phyloP scores from a whole-genome alignment of 2,888 invertebrate species.

The Leptopilina myrica region DNA sequence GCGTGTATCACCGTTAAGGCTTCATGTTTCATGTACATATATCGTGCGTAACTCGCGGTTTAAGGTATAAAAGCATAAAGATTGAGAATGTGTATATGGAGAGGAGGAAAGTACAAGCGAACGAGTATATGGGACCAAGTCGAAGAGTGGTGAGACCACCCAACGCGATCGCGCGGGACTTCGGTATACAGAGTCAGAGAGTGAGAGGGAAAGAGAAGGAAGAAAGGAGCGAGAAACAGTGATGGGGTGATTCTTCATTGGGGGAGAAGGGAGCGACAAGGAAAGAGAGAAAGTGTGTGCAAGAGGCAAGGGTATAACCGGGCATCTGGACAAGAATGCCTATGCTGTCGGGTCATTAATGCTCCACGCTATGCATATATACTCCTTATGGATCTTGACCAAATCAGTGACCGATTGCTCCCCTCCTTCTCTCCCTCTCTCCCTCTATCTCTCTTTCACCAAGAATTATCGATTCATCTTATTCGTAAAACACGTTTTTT shows the following conservation, averaged over 20 bases:
- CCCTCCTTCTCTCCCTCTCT: too few species aligned
- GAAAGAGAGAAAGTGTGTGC: conserved; percentile 51
- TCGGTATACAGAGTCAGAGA: conserved; percentile 56
- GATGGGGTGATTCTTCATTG: conserved; percentile 51
- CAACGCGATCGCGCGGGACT: conserved; percentile 76
- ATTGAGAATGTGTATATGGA: conserved; percentile 58
- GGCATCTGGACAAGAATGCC: conserved; percentile 71
- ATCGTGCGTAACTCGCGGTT: conserved; percentile 50
- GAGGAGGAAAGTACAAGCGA: conserved; percentile 6
- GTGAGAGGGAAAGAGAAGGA: conserved; percentile 54
- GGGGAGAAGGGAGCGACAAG: conserved; percentile 55
- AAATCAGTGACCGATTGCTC: conserved; percentile 75
- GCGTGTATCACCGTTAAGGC: conserved; percentile 26
- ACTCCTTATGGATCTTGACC: conserved; percentile 73
- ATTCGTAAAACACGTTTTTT: conserved; percentile 37
- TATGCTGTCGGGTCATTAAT: conserved; percentile 75
- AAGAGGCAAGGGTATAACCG: conserved; percentile 53
- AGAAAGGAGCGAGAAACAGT: conserved; percentile 61
- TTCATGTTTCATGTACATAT: conserved; percentile 9
- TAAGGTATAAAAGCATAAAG: conserved; percentile 64
- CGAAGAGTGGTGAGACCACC: conserved; percentile 75
- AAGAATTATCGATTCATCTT: conserved; percentile 39
- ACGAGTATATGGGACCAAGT: conserved; percentile 66
- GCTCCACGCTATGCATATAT: conserved; percentile 69
- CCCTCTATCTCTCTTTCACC: conserved; percentile 41